A percentile compares a stretch with the other conserved stretches of the same genome.
Evolutionary conservation across 2,888 invertebrate genomes (phyloP).

Genomic region (Drosophila nr. fundita): DNA sequence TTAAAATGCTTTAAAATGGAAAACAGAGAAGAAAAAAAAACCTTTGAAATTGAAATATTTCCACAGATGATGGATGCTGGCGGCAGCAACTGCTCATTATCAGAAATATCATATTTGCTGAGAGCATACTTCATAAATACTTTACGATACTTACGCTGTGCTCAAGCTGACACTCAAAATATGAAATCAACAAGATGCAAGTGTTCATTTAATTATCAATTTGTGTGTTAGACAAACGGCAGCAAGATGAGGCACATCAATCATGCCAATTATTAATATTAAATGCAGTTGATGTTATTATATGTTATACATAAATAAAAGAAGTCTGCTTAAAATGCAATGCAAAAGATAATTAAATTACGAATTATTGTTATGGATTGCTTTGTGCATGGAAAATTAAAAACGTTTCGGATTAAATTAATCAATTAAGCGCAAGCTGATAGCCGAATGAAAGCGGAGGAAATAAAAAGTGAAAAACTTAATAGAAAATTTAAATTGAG

Average conservation of each 20-base stretch:
- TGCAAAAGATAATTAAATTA: neutral
- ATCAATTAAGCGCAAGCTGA: neutral
- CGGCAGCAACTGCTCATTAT: neutral
- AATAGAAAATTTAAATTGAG: neutral
- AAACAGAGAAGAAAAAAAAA: neutral
- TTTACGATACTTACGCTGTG: neutral
- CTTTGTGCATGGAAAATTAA: neutral
- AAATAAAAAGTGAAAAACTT: neutral
- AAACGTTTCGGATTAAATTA: neutral
- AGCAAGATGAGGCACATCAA: neutral
- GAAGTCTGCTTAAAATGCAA: neutral
- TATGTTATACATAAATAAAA: neutral
- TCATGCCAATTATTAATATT: neutral
- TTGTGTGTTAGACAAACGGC: neutral
- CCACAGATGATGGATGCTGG: neutral
- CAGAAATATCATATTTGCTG: neutral
- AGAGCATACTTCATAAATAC: neutral
- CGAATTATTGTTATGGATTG: neutral
- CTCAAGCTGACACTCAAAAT: neutral
- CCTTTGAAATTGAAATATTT: neutral
- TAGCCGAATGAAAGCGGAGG: neutral
- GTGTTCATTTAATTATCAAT: neutral
- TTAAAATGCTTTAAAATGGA: conserved; percentile 4
- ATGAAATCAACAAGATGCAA: too few species aligned
- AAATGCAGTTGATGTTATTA: neutral